Evolutionary conservation across 2,797 vertebrate genomes (phyloP), one percentile per base, ranked within the genome.

Genomic region (Sebastes itinus): DNA sequence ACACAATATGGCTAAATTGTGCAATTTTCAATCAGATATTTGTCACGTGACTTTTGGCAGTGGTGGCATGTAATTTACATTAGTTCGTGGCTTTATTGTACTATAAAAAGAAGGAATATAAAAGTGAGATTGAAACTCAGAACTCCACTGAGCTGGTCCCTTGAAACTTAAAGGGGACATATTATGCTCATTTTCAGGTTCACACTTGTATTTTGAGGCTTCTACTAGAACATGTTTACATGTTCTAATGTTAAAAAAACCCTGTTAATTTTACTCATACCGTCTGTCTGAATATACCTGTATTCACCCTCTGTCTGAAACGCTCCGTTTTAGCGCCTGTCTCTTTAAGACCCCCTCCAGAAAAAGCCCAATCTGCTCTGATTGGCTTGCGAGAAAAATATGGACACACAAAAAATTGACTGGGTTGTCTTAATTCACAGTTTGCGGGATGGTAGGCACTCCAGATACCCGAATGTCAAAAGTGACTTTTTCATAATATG

Each of bases 11-110:
- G 72, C 74, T 77, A 54, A 35, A 65, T 16, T 79, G 11, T 58
- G 28, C 2, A 5, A 23, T 84, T 59, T 35, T 81, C 18, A 60
- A 61, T 65, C 10, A 7, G 33, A 69, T 30, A 56, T 71, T 76
- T 33, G 28, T 72, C 52, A 23, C 14, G 13, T 33, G 32, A 72
- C 32, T 61, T 80, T 81, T 83, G 83, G 83, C 86, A 82, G 81
- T 76, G 74, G 25, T 13, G 70, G 59, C 70, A 59, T 25, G 12
- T 27, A 0, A 20, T 72, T 59, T 18, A 68, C 30, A 68, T 83
- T 27, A 63, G 62, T 56, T 58, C 1, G 14, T n/a, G 27, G 49
- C 22, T 20, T 55, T 1, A n/a, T 52, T 20, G 20, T 52, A n/a
- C 42, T 46, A 20, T 23, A 32, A 38, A 70, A 70, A 60, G 27